Evolutionary conservation across 2,797 vertebrate genomes (phyloP).

Genomic region (Falco rusticolus): DNA sequence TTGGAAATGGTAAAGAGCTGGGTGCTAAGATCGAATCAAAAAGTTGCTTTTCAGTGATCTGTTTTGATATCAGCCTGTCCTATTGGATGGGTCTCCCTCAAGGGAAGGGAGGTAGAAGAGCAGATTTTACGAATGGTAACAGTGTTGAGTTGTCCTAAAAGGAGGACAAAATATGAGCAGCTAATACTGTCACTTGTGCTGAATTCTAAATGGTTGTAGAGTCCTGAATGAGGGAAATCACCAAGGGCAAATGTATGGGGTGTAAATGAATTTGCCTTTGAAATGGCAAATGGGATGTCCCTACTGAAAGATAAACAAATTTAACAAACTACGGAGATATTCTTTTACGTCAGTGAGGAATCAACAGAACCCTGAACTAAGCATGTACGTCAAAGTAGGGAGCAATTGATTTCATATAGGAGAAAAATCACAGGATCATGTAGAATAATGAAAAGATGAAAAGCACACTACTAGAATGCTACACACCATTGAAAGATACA

Average conservation of each 20-base stretch:
- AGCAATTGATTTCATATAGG: not conserved
- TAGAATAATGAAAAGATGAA: not conserved
- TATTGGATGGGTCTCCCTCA: not conserved
- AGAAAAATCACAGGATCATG: not conserved
- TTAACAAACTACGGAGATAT: not conserved
- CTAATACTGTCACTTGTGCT: not conserved
- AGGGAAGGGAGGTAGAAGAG: fast-evolving
- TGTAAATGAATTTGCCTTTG: not conserved
- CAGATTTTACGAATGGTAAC: not conserved
- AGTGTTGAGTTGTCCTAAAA: not conserved
- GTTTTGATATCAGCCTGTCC: not conserved
- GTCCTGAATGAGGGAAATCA: not conserved
- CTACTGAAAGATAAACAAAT: not conserved
- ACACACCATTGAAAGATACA: not conserved
- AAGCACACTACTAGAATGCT: not conserved
- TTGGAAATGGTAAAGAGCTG: not conserved
- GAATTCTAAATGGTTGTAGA: not conserved
- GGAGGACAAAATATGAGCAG: not conserved
- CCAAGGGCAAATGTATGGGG: not conserved
- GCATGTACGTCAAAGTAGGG: not conserved
- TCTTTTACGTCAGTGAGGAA: not conserved
- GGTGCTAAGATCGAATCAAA: not conserved
- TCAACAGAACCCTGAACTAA: not conserved
- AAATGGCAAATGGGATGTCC: not conserved
- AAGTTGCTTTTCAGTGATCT: not conserved